These are phyloP conservation scores for Lytechinus variegatus DNA, from an alignment of 35 echinoderm and acorn worm genomes.

Conservation along the genomic window DNA sequence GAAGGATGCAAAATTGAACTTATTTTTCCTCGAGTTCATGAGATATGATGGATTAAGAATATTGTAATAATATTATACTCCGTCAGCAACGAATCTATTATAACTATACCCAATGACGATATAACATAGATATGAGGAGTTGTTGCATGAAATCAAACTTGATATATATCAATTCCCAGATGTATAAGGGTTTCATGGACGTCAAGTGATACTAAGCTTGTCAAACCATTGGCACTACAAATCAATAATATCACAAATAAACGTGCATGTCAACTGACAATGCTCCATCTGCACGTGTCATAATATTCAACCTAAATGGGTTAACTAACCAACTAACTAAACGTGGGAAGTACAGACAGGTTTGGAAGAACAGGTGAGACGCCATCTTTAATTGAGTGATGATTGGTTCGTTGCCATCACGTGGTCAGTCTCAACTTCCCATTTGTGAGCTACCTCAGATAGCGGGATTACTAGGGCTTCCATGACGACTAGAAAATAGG, in stretches of 20 bases:
- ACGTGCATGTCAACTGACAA: background rate
- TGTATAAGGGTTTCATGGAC: background rate
- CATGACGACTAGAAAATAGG: background rate
- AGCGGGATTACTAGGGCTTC: background rate
- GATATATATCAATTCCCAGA: background rate
- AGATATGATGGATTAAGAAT: too few relatives aligned
- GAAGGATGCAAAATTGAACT: too few relatives aligned
- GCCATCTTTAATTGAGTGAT: conserved; percentile 7
- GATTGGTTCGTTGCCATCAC: background rate
- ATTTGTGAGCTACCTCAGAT: background rate
- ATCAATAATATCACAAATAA: background rate
- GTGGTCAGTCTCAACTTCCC: background rate
- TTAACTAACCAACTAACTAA: background rate
- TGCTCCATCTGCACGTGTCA: background rate
- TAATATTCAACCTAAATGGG: conserved; percentile 8
- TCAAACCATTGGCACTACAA: background rate
- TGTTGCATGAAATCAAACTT: background rate
- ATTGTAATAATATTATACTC: too few relatives aligned
- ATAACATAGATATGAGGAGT: too few relatives aligned
- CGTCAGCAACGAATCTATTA: too few relatives aligned
- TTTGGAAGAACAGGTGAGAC: background rate
- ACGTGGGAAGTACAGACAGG: background rate
- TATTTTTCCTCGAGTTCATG: too few relatives aligned
- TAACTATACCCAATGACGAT: too few relatives aligned
- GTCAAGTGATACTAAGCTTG: background rate